phyloP scores from a whole-genome alignment of 2,113 vertebrate genomes.

The Platanista minor region DNA sequence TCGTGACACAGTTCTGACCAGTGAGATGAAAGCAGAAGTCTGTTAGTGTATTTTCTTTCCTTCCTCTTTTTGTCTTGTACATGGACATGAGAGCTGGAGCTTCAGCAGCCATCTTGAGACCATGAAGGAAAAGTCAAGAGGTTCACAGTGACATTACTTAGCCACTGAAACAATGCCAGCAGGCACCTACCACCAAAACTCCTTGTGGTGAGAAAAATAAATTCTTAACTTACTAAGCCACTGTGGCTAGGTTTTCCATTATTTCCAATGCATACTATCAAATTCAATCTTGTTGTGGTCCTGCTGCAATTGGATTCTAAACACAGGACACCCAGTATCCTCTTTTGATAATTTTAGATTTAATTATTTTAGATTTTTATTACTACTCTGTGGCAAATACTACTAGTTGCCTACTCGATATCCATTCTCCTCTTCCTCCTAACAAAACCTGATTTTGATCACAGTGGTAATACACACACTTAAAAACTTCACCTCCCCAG shows the following conservation, averaged over 20 bases:
- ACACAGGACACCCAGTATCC: background rate
- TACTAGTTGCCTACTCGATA: background rate
- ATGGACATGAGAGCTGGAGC: background rate
- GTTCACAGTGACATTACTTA: background rate
- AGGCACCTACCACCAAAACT: background rate
- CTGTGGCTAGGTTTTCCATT: background rate
- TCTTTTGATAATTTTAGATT: background rate
- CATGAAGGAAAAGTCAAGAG: background rate
- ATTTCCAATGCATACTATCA: background rate
- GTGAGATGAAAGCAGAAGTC: background rate
- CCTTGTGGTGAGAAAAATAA: background rate
- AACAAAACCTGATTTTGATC: background rate
- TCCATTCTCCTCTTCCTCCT: background rate
- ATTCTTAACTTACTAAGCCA: background rate
- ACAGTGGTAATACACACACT: background rate
- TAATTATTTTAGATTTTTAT: background rate
- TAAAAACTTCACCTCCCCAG: background rate
- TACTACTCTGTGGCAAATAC: background rate
- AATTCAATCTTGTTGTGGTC: background rate
- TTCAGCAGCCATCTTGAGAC: background rate
- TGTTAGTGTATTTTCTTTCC: background rate
- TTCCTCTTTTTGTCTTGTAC: background rate
- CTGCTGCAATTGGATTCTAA: background rate
- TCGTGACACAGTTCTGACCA: background rate
- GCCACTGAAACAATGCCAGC: background rate